Base-by-base conservation (phyloP, 2,888 invertebrate genomes). In the Agrotis exclamationis region DNA sequence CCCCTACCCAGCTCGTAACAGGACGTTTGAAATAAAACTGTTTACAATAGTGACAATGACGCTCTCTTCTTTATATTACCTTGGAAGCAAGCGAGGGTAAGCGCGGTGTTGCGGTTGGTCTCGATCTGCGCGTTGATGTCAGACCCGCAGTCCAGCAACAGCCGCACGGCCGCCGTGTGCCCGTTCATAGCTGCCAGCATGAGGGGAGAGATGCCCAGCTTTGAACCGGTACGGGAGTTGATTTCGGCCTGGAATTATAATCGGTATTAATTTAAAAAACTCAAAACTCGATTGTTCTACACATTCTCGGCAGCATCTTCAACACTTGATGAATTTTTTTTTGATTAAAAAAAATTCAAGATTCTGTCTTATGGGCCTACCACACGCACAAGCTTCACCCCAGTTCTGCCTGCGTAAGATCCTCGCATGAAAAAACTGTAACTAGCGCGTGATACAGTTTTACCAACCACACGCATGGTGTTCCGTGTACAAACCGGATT, bases 161-260 rank as follows among this genome's bases (percentile, higher is more conserved):
- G 96, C 89, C 99, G 98, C 57, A 99, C 99, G 56, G 99, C 99
- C 75, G 99, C 98, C 89, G 95, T 92, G 96, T 96, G 95, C 0
- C 99, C 99, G 96, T 99, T 99, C 99, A 99, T 99, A 33, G 99
- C 99, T 22, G 99, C 99, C 90, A 99, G 94, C 99, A 99, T 99
- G 67, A 99, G 97, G 6, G 99, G 99, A 1, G 99, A 99, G 88
- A 99, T 99, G 84, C 99, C 99, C 70, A 99, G 96, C 95, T 99
- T 99, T 82, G 99, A 99, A 60, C 99, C 99, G 63, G 99, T 99
- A 82, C 99, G 97, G 20, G 99, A 99, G 96, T 99, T 99, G 85
- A 99, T 99, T 95, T 99, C 99, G 56, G 99, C 99, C 87, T 96
- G 56, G 3, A 13, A n/a, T 33, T 6, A 33, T 33, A 33, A 28